Percentiles rank a stretch among this genome's conserved stretches.
phyloP scores from a whole-genome alignment of 2,888 invertebrate genomes.

The Tenthredo scrophulariae region DNA sequence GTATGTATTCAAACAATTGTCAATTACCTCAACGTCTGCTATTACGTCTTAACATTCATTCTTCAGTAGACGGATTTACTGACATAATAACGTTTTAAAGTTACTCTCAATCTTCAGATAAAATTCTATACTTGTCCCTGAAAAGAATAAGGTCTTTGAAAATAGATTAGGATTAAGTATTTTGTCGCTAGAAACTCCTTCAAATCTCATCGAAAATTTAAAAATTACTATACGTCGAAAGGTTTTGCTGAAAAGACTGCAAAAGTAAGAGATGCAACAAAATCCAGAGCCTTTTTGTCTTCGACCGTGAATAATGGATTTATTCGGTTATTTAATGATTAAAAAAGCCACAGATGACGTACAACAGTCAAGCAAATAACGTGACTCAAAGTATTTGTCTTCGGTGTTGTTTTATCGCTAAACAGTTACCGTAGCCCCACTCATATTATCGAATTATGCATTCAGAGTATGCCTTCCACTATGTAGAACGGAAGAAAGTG shows the following conservation, averaged over 20 bases:
- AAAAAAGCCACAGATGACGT: too few relatives aligned
- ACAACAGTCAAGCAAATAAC: too few relatives aligned
- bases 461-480: not conserved
- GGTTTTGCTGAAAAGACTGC: not conserved
- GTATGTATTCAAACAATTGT: not conserved
- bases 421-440: not conserved
- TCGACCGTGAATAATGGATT: not conserved
- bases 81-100: not conserved
- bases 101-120: not conserved
- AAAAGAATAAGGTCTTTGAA: not conserved
- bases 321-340: too few relatives aligned
- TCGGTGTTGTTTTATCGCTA: not conserved
- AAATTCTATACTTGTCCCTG: not conserved
- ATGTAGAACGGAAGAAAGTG: constrained; percentile 16
- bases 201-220: not conserved
- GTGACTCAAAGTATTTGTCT: not conserved
- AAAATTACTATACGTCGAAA: not conserved
- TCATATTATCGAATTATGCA: constrained; percentile 12
- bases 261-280: not conserved
- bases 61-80: not conserved
- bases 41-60: not conserved
- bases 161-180: not conserved
- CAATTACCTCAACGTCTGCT: constrained; percentile 23
- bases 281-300: not conserved
- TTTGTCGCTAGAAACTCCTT: not conserved